A percentile compares a stretch with the other conserved stretches of the same genome.
These are phyloP conservation scores for Micoletzkya japonica DNA, from an alignment of 2,888 invertebrate species.

Conservation along the genomic window DNA sequence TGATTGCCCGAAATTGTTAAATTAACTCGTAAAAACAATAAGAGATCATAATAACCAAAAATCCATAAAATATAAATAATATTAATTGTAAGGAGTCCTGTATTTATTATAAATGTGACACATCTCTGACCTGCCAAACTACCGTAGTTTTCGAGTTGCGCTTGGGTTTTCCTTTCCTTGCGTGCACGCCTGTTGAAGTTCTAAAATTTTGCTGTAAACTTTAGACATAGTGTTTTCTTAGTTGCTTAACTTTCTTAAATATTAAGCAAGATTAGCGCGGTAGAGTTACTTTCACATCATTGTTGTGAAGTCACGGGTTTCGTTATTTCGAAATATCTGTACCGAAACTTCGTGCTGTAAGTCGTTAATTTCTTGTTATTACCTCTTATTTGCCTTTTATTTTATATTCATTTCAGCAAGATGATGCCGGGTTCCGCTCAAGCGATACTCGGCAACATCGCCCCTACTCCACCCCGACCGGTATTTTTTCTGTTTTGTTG, in stretches of 20 bases:
- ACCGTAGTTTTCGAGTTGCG: neutral
- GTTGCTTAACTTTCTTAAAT: no score
- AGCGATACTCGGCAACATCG: neutral
- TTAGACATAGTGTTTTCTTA: no score
- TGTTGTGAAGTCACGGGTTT: neutral
- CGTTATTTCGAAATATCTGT: neutral
- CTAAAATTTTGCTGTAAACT: neutral
- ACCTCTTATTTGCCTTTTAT: no score
- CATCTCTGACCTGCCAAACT: neutral
- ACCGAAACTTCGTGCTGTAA: no score
- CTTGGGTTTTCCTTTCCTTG: neutral
- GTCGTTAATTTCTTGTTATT: no score
- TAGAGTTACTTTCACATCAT: neutral
- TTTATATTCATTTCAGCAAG: neutral
- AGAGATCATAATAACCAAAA: no score
- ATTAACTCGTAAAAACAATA: no score
- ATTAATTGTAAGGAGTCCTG: no score
- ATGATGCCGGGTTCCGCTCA: neutral
- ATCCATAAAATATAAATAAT: no score
- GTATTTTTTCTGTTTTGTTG: neutral
- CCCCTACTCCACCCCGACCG: neutral
- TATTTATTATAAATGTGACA: no score
- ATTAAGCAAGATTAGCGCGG: neutral
- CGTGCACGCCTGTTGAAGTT: neutral
- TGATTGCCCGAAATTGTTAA: no score